Percentiles rank a stretch among this genome's conserved stretches.
Evolutionary conservation across 2,113 vertebrate genomes (phyloP).

Genomic region (Mus musculus): DNA sequence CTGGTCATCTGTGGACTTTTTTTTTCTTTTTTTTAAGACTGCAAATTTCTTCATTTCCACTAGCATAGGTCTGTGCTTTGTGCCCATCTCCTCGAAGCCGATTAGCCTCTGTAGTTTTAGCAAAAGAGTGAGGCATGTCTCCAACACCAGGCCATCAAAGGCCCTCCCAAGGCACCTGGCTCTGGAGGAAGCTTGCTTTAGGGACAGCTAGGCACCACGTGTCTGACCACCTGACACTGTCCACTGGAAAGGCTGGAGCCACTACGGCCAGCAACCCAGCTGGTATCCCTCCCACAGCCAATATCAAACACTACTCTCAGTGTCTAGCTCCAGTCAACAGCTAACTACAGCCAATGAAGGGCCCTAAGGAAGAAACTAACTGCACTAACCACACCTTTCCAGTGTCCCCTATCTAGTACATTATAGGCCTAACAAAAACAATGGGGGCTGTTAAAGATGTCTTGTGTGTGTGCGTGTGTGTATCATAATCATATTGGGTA

Average conservation of each 20-base stretch:
- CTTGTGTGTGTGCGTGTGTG: background rate
- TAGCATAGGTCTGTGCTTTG: background rate
- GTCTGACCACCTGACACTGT: background rate
- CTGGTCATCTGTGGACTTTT: background rate
- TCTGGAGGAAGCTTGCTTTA: background rate
- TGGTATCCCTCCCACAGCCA: no score
- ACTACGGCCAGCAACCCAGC: background rate
- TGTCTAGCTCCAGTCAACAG: background rate
- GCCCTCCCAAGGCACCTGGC: background rate
- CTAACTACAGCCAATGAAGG: rapidly evolving
- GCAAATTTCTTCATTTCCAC: background rate
- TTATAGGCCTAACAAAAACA: background rate
- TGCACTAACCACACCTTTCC: background rate
- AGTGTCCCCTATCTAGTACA: background rate
- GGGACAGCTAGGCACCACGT: background rate
- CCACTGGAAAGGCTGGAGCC: background rate
- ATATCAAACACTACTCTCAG: rapidly evolving
- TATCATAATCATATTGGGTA: background rate
- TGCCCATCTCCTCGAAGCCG: background rate
- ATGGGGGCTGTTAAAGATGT: background rate
- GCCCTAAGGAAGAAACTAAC: background rate
- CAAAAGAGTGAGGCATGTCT: background rate
- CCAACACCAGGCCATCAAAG: background rate
- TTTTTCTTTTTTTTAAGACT: background rate
- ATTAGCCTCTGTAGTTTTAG: background rate